Percentiles rank a stretch among this genome's conserved stretches.
Evolutionary conservation across 2,888 invertebrate species (phyloP).

Genomic region (Sphinx pinastri): DNA sequence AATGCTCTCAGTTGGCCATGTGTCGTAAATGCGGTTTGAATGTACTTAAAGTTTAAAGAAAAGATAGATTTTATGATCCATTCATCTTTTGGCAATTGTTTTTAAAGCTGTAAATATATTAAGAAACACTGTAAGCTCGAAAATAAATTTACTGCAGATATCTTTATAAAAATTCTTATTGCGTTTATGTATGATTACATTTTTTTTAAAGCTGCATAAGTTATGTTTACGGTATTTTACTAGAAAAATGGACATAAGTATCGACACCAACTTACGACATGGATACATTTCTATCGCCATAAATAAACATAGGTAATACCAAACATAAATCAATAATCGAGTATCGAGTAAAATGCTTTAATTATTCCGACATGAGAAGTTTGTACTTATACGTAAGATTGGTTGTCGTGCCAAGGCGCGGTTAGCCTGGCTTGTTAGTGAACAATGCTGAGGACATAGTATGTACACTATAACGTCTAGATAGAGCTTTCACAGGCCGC

Average conservation of each 20-base stretch:
- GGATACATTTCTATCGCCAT: neutral
- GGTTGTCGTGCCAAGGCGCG: constrained; percentile 70
- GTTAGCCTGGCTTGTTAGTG: constrained; percentile 75
- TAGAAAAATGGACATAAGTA: too few relatives aligned
- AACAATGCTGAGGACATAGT: constrained; percentile 66
- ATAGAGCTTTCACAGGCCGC: constrained; percentile 36
- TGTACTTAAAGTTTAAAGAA: neutral
- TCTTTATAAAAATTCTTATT: too few relatives aligned
- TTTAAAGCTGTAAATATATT: too few relatives aligned
- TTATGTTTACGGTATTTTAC: too few relatives aligned
- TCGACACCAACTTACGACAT: neutral
- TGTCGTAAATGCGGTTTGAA: constrained; percentile 8
- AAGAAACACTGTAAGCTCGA: too few relatives aligned
- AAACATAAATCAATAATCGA: neutral
- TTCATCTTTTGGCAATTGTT: neutral
- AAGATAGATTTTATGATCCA: neutral
- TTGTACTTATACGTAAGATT: constrained; percentile 51
- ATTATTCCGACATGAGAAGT: constrained; percentile 30
- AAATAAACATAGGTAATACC: neutral
- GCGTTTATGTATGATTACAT: too few relatives aligned
- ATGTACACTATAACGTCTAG: constrained; percentile 52
- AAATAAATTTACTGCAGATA: too few relatives aligned
- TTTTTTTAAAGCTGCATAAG: too few relatives aligned
- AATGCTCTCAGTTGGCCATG: constrained; percentile 4
- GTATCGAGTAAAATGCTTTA: constrained; percentile 3